Percentiles rank a stretch among this genome's conserved stretches.
Conservation (phyloP, 2,888 invertebrate species). For the Elegia similella region DNA sequence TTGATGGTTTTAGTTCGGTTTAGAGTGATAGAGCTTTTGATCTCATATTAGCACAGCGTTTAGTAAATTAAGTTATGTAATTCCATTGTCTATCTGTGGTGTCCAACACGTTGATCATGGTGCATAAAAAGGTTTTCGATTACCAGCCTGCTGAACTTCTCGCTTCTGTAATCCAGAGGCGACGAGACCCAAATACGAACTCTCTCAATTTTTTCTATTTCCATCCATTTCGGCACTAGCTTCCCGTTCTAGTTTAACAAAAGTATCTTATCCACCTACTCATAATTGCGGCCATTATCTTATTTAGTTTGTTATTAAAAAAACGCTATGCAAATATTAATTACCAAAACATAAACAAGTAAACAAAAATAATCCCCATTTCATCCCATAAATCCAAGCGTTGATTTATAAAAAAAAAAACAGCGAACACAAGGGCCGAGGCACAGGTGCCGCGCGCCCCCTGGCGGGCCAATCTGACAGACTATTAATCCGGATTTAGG, state of each 20-base stretch:
- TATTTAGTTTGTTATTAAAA: no score
- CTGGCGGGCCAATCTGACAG: constrained; percentile 72
- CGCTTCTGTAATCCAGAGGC: no score
- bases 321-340: constrained; percentile 7
- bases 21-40: background rate
- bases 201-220: no score
- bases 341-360: constrained; percentile 15
- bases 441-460: constrained; percentile 67
- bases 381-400: constrained; percentile 10
- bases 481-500: constrained; percentile 78
- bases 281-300: no score
- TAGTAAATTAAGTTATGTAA: background rate
- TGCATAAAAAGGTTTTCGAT: background rate
- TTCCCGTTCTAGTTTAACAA: no score
- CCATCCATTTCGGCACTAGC: no score
- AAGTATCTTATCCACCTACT: no score
- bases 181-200: no score
- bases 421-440: constrained; percentile 15
- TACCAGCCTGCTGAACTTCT: no score
- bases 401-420: constrained; percentile 16
- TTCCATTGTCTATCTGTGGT: no score
- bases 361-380: constrained; percentile 12
- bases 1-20: background rate
- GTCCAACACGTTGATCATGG: background rate
- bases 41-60: background rate